These are phyloP conservation scores for Didymodactylos carnosus DNA, from an alignment of 2,888 invertebrate genomes.

Conservation along the genomic window DNA sequence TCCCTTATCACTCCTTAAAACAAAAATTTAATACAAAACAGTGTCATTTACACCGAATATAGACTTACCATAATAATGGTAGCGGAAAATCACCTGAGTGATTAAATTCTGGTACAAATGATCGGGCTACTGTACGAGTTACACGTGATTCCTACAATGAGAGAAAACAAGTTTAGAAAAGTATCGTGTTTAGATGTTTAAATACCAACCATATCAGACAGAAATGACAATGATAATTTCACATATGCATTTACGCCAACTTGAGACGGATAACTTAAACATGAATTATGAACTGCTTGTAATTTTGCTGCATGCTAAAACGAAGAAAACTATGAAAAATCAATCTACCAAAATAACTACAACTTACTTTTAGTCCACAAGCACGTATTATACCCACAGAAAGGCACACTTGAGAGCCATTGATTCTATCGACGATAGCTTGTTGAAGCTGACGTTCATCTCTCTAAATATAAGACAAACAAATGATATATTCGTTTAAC, in stretches of 20 bases:
- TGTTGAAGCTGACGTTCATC: constrained; percentile 23
- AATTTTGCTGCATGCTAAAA: constrained; percentile 21
- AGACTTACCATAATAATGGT: constrained; percentile 27
- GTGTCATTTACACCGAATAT: too few relatives aligned
- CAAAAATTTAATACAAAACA: too few relatives aligned
- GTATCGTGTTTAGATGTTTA: too few relatives aligned
- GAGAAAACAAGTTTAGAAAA: too few relatives aligned
- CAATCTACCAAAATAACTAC: background rate
- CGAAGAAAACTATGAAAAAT: background rate
- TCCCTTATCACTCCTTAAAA: constrained; percentile 20
- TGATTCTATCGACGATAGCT: too few relatives aligned
- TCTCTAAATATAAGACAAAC: constrained; percentile 16
- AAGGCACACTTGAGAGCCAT: constrained; percentile 23
- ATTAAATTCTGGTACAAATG: constrained; percentile 28
- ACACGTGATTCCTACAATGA: constrained; percentile 16
- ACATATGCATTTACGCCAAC: constrained; percentile 31
- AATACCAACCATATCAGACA: constrained; percentile 19
- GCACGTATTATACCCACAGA: constrained; percentile 25
- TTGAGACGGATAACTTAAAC: constrained; percentile 28
- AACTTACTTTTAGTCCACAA: constrained; percentile 26
- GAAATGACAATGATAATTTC: constrained; percentile 25
- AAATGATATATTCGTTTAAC: background rate
- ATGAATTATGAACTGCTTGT: constrained; percentile 21
- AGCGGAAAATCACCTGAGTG: constrained; percentile 29
- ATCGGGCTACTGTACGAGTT: constrained; percentile 27